Conservation (phyloP, 2,797 vertebrate species). For the Eurystomus glaucurus region DNA sequence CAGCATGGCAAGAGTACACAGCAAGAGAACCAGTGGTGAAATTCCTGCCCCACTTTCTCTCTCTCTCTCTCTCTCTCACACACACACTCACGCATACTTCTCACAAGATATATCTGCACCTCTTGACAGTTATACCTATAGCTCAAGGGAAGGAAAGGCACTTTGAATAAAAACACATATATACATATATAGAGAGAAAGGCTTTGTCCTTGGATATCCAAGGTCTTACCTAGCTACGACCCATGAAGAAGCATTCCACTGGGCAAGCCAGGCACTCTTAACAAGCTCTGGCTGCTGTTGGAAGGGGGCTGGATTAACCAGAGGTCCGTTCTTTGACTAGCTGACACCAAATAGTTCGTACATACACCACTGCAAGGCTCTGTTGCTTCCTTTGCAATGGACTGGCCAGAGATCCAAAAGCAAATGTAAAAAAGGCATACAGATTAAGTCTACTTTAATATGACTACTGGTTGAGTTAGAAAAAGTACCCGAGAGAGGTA, state of each 20-base stretch:
- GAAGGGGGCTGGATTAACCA: neutral
- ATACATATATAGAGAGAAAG: neutral
- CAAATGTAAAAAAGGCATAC: neutral
- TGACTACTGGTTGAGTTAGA: constrained; percentile 24
- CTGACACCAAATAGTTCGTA: neutral
- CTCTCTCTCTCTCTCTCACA: neutral
- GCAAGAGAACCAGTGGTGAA: constrained; percentile 1
- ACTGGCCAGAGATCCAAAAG: neutral
- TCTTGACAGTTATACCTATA: constrained; percentile 58
- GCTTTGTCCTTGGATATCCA: constrained; percentile 42
- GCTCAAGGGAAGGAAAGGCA: constrained; percentile 56
- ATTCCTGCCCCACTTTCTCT: constrained; percentile 40
- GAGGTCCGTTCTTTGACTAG: neutral
- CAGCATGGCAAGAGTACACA: constrained; percentile 3
- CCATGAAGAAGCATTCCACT: neutral
- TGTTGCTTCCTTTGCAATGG: neutral
- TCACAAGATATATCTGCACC: constrained; percentile 52
- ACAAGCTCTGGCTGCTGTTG: neutral
- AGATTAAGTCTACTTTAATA: constrained; percentile 63
- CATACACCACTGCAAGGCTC: neutral
- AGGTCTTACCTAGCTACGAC: constrained; percentile 24
- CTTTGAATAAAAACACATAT: constrained; percentile 58
- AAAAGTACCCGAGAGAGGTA: constrained; percentile 8
- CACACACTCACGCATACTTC: constrained; percentile 28
- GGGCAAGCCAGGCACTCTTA: neutral